Conservation (phyloP, 2,888 invertebrate species). For the Eurytoma adleriae region DNA sequence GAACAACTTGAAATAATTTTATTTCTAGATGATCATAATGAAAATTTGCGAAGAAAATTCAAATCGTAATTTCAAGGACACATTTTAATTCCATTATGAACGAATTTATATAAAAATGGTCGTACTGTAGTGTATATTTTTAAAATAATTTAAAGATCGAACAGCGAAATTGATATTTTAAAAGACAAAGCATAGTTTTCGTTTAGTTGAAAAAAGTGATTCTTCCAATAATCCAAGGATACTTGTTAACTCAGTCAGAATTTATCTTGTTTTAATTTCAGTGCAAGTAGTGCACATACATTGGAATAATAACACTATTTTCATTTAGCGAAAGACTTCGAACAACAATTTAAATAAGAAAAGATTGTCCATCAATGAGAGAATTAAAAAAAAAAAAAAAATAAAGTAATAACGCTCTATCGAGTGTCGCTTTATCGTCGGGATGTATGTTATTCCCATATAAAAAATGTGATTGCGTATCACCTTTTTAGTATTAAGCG, state of each 20-base stretch:
- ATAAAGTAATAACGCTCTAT: constrained; percentile 58
- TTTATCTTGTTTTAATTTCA: background rate
- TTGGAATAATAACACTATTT: background rate
- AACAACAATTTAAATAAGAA: constrained; percentile 63
- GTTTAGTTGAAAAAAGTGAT: constrained; percentile 29
- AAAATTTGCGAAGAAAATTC: background rate
- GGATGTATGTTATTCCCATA: constrained; percentile 41
- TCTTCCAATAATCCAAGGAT: constrained; percentile 47
- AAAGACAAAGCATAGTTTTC: constrained; percentile 31
- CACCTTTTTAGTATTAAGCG: constrained; percentile 67
- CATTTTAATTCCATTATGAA: constrained; percentile 35
- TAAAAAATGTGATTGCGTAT: constrained; percentile 62
- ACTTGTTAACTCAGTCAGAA: constrained; percentile 5
- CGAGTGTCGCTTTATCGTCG: constrained; percentile 59
- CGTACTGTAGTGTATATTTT: constrained; percentile 33
- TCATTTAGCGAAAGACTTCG: constrained; percentile 55
- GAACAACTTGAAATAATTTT: constrained; percentile 29
- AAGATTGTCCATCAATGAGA: constrained; percentile 57
- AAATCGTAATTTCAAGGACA: background rate
- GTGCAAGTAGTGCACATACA: no score
- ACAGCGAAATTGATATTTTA: constrained; percentile 6
- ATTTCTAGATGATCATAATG: background rate
- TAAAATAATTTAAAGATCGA: constrained; percentile 28
- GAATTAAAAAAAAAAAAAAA: constrained; percentile 60
- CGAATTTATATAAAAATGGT: constrained; percentile 3